phyloP scores from a whole-genome alignment of 2,113 vertebrate genomes.

The Eretmochelys imbricata region DNA sequence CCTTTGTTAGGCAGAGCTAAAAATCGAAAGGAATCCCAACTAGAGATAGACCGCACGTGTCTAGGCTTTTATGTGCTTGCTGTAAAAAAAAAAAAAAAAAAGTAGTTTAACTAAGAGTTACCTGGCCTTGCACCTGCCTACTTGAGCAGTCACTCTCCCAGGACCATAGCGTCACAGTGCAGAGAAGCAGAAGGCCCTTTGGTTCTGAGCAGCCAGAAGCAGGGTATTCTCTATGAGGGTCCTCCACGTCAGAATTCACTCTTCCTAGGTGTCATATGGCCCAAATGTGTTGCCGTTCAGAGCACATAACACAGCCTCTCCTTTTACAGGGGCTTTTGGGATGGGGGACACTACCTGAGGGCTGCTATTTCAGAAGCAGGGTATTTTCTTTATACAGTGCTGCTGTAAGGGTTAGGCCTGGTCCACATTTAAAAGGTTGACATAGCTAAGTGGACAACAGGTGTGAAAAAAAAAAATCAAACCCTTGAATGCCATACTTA shows the following conservation, averaged over 20 bases:
- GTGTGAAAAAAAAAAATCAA: neutral
- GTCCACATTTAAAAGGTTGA: neutral
- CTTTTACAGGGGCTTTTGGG: neutral
- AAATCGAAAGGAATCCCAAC: neutral
- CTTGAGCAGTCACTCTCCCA: neutral
- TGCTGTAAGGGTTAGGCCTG: neutral
- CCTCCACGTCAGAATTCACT: neutral
- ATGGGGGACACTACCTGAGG: neutral
- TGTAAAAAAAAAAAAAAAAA: neutral
- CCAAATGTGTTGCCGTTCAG: neutral
- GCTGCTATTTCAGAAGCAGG: neutral
- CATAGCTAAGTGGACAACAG: neutral
- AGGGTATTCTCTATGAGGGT: neutral
- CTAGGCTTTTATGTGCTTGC: neutral
- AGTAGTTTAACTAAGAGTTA: neutral
- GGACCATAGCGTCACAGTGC: neutral
- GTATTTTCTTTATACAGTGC: neutral
- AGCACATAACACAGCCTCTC: neutral
- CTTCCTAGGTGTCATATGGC: neutral
- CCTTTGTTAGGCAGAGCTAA: neutral
- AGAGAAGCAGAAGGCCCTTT: neutral
- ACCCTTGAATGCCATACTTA: neutral
- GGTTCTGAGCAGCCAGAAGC: neutral
- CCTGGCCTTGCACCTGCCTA: neutral
- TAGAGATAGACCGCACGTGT: neutral